A percentile compares a stretch with the other conserved stretches of the same genome.
These are phyloP conservation scores for Acanthopagrus latus DNA, from an alignment of 2,797 vertebrate species.

Conservation along the genomic window DNA sequence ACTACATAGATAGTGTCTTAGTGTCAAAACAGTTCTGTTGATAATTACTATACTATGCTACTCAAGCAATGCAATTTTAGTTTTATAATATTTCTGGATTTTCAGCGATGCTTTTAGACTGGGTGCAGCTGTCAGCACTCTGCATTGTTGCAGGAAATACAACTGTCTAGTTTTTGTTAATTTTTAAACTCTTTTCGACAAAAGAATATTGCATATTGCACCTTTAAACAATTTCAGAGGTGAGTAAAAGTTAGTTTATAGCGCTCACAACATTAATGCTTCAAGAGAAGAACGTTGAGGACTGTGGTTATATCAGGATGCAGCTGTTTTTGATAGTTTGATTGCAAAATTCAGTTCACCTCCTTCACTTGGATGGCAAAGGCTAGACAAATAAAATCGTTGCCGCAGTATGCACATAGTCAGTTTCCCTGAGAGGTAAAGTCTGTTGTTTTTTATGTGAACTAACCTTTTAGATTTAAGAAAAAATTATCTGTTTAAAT, in stretches of 20 bases:
- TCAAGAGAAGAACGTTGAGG: neutral
- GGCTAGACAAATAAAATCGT: neutral
- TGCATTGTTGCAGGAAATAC: too few relatives aligned
- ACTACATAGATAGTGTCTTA: too few relatives aligned
- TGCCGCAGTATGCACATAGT: neutral
- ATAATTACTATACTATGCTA: too few relatives aligned
- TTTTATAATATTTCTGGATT: too few relatives aligned
- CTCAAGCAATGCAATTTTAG: too few relatives aligned
- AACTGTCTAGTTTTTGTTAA: too few relatives aligned
- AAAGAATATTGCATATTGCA: too few relatives aligned
- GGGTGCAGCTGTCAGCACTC: too few relatives aligned
- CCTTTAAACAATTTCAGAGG: neutral
- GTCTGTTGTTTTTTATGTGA: neutral
- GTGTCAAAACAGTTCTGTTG: too few relatives aligned
- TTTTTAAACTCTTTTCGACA: too few relatives aligned
- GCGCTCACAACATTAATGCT: neutral
- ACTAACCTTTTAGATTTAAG: neutral
- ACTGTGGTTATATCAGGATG: neutral
- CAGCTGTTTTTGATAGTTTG: slow-evolving; percentile 25
- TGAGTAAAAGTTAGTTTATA: neutral
- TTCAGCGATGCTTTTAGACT: too few relatives aligned
- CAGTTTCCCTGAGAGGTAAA: neutral
- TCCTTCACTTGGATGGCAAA: neutral
- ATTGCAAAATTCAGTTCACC: neutral
- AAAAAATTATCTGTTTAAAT: neutral